A percentile compares a stretch with the other conserved stretches of the same genome.
Conservation (phyloP, 2,888 invertebrate species). For the Platycheirus rosarum region DNA sequence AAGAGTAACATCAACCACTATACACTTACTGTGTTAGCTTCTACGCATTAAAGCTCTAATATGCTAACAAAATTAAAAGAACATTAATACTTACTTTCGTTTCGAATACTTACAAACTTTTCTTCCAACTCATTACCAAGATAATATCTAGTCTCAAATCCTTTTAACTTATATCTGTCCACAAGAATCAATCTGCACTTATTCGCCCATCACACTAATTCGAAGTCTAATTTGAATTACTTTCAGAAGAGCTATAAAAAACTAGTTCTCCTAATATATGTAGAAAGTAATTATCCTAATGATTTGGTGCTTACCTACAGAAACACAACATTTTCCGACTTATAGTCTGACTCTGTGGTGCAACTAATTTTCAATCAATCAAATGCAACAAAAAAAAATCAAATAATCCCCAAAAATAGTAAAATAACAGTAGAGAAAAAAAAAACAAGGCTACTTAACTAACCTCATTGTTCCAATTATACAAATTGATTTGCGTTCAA, state of each 20-base stretch:
- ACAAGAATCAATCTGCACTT: no score
- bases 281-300: conserved; percentile 26
- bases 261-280: neutral
- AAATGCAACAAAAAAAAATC: conserved; percentile 7
- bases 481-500: conserved; percentile 68
- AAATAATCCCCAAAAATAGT: conserved; percentile 20
- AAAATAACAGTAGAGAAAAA: neutral
- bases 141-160: no score
- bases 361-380: conserved; percentile 27
- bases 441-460: conserved; percentile 44
- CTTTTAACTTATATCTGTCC: no score
- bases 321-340: neutral
- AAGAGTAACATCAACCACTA: no score
- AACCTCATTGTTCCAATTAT: conserved; percentile 64
- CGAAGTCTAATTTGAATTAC: neutral
- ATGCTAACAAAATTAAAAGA: no score
- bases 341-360: neutral
- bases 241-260: neutral
- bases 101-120: no score
- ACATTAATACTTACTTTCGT: no score
- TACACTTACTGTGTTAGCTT: no score
- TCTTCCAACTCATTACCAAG: no score
- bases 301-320: conserved; percentile 15
- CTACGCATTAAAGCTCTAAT: no score
- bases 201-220: no score